These are phyloP conservation scores for Acarapis woodi DNA, from an alignment of 1,140 invertebrate genomes.

Conservation along the genomic window DNA sequence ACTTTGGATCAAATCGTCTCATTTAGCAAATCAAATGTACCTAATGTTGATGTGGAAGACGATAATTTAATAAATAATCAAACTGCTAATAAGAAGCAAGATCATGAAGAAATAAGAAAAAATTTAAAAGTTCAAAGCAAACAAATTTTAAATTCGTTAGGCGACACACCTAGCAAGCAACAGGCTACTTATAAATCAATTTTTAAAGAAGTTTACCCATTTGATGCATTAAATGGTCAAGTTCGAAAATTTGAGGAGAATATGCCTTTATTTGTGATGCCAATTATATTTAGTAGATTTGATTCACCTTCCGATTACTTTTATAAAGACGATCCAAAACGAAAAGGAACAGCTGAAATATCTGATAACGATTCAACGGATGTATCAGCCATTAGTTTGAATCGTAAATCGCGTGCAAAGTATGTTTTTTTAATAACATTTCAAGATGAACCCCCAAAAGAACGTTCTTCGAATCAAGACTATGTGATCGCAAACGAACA, in stretches of 20 bases:
- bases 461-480: background rate
- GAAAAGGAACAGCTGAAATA: slow-evolving; percentile 4
- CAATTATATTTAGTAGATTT: slow-evolving; percentile 40
- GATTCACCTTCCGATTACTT: slow-evolving; percentile 25
- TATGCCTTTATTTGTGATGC: slow-evolving; percentile 23
- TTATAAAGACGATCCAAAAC: slow-evolving; percentile 20
- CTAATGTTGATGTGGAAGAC: slow-evolving; percentile 22
- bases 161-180: background rate
- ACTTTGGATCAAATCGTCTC: no score
- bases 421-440: slow-evolving; percentile 3
- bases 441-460: slow-evolving; percentile 4
- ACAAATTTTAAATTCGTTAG: background rate
- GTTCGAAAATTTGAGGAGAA: background rate
- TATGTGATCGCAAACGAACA: background rate
- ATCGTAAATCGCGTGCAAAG: slow-evolving; percentile 5
- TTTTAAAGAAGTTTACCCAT: slow-evolving; percentile 4
- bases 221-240: background rate
- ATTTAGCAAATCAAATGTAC: no score
- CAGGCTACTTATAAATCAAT: slow-evolving; percentile 1
- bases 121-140: background rate
- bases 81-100: slow-evolving; percentile 23
- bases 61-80: slow-evolving; percentile 17
- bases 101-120: no score
- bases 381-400: slow-evolving; percentile 4
- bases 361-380: background rate